Conservation (phyloP, 2,888 invertebrate genomes). For the Limnephilus marmoratus region DNA sequence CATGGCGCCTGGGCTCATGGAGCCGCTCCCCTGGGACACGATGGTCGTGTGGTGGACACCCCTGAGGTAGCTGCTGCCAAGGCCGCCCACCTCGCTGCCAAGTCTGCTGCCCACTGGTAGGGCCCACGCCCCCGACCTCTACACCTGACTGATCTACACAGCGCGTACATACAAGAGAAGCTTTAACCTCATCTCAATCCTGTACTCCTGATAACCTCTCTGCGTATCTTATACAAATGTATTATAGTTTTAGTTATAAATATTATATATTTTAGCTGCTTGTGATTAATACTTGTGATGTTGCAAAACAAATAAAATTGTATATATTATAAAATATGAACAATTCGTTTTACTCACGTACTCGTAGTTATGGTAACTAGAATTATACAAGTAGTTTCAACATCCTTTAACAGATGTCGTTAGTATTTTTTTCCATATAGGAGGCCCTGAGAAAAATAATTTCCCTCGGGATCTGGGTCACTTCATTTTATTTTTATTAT, state of each 20-base stretch:
- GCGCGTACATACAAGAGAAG: background rate
- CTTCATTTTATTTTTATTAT: no score
- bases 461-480: no score
- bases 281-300: background rate
- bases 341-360: background rate
- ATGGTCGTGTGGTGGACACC: slow-evolving; percentile 56
- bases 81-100: slow-evolving; percentile 56
- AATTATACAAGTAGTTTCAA: no score
- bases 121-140: background rate
- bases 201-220: background rate
- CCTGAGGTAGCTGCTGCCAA: slow-evolving; percentile 61
- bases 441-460: no score
- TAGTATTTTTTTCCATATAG: no score
- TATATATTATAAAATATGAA: background rate
- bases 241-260: background rate
- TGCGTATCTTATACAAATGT: background rate
- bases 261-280: background rate
- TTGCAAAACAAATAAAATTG: background rate
- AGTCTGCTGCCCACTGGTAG: slow-evolving; percentile 30
- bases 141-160: background rate
- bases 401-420: no score
- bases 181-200: background rate
- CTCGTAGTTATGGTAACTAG: background rate
- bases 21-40: slow-evolving; percentile 70
- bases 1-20: slow-evolving; percentile 41